Evolutionary conservation across 2,797 vertebrate genomes (phyloP).

Genomic region (Momotus momota): DNA sequence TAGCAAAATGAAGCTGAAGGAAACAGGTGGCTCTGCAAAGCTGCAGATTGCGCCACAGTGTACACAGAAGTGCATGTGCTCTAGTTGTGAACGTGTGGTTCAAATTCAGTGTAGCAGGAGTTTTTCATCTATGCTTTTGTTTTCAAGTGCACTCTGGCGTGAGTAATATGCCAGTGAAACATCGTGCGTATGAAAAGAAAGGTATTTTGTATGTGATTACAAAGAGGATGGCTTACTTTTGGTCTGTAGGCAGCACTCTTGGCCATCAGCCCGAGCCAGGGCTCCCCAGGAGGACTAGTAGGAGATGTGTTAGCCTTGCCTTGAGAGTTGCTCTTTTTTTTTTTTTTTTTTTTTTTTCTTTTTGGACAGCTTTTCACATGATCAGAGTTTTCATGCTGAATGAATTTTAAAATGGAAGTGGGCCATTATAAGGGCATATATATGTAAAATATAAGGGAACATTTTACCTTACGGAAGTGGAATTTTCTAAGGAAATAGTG

Average conservation of each 20-base stretch:
- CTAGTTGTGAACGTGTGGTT: neutral
- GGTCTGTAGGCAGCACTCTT: neutral
- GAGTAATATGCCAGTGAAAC: neutral
- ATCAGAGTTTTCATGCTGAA: neutral
- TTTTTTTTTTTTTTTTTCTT: too few species aligned
- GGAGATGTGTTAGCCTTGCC: neutral
- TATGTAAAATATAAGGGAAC: neutral
- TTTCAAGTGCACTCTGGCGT: neutral
- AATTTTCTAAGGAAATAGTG: neutral
- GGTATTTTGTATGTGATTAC: neutral
- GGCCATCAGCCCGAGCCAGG: neutral
- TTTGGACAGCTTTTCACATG: neutral
- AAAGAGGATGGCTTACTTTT: neutral
- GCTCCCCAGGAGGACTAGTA: neutral
- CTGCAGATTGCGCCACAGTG: accelerated
- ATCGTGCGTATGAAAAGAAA: neutral
- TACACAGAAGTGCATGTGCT: accelerated
- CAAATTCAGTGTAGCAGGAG: neutral
- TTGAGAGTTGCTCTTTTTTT: neutral
- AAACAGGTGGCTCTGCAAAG: neutral
- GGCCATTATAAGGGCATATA: neutral
- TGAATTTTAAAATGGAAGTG: neutral
- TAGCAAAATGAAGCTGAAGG: accelerated
- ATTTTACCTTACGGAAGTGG: neutral
- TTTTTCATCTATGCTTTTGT: neutral